Evolutionary conservation across 1,140 invertebrate species (phyloP), one percentile per base, ranked within the genome.

Genomic region (Chrysomallon squamiferum): DNA sequence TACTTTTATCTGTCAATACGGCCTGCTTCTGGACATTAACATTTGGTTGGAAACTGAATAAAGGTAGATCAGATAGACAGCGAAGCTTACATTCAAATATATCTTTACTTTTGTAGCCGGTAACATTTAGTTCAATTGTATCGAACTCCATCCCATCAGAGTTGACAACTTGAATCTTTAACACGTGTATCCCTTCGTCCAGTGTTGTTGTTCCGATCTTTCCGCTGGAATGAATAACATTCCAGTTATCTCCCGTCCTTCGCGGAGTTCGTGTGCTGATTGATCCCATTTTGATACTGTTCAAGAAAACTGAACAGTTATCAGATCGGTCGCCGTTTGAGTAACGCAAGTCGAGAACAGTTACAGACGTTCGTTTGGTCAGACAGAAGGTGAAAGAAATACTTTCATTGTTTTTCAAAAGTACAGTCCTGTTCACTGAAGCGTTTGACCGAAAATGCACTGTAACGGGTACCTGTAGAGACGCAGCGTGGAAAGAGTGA

Each of bases 341-440:
- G 41, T 65, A 65, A 20, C 22, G 27, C 9, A 65, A 50, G 1
- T 35, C 49, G 38, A 57, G 22, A 43, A 43, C 41, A 20, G 62
- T 47, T 18, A 47, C 62, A 20, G 38, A 7, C 43, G 43, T 41
- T 27, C 45, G 4, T 13, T 29, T 22, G 35, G 22, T 29, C 32
- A 65, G 54, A 18, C 62, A 65, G 20, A 65, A 25, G 1, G 62
- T 50, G 54, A 65, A 65, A 20, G 54, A 45, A n/a, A 65, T 25
- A 3, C 20, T 22, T 7, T 58, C 54, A 6, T 29, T 27, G n/a
- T 47, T 22, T 7, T 18, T n/a, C 2, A 47, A 22, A 9, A 20
- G 25, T 18, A 47, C 45, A 11, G 45, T 22, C 25, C 25, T 47
- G n/a, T 20, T 4, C n/a, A n/a, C 45, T 18, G 45, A 47, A 47